Evolutionary conservation across 2,888 invertebrate genomes (phyloP), one percentile per base, ranked within the genome.

Genomic region (Aphelenchoides bicaudatus): DNA sequence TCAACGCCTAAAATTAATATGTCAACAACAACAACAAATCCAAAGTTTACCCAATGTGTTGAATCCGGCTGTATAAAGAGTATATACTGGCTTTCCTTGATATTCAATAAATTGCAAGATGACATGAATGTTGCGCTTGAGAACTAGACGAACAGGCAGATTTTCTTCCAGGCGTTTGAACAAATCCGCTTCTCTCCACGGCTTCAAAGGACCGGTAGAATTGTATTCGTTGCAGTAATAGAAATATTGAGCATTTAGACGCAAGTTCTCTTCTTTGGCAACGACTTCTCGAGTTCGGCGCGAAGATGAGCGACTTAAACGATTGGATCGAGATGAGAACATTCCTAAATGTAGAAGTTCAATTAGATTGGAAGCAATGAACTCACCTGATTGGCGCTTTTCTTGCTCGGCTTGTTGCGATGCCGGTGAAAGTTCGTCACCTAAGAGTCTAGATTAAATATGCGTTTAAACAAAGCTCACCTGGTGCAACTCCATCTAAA

Each of bases 401-500:
- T n/a, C n/a, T n/a, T n/a, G n/a, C n/a, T n/a, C n/a, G n/a, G n/a
- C n/a, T n/a, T n/a, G n/a, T n/a, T n/a, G n/a, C n/a, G n/a, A n/a
- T 34, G 13, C 13, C 23, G 46, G 10, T 6, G 46, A 43, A 43
- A 19, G 23, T 13, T 10, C 16, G 6, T 16, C 46, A 19, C 13
- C 16, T n/a, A 16, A 6, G 48, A 23, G 23, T 23, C 21, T 52
- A 52, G 53, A 47, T 51, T 21, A 23, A 52, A 28, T 19, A 10
- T 23, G 48, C 19, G 13, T 27, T 3, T 19, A 16, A 5, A 16
- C 55, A 29, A 31, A 8, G 34, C 61, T 61, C 61, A 16, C 75
- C 75, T 1, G 75, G 75, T 19, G 66, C 61, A 10, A 75, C 65
- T 1, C 75, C 75, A 56, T 75, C 75, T 31, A 58, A 52, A 37